Base-by-base conservation (phyloP, 2,113 vertebrate genomes). In the Hyperopisus bebe region DNA sequence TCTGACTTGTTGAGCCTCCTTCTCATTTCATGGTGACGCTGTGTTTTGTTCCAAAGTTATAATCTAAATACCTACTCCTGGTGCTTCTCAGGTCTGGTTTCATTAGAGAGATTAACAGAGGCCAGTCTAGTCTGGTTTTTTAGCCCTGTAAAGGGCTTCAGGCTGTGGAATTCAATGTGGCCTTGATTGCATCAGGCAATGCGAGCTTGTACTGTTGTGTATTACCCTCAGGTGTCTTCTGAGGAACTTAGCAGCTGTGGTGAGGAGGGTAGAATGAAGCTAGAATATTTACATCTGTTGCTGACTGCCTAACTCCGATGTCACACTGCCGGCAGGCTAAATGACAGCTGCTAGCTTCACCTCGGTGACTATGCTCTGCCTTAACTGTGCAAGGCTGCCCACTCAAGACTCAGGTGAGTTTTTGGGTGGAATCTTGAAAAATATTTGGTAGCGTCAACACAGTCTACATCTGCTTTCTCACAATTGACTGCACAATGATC, bases 161-260 rank as follows among this genome's bases (percentile, higher is more conserved):
- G 82, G 55, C 89, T 89, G 84, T 55, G 55, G 13, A 88, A 84
- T 84, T 84, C 82, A 84, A 46, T 27, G 31, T 48, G 58, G 84
- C 62, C 46, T 90, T 90, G 17, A 87, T 42, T 46, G 85, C 58
- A 90, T 90, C 84, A 77, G 84, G 47, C 44, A 15, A 77, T 51
- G 42, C 21, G n/a, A 87, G 47, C 31, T 46, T 24, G 84, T 77
- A 74, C 86, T 86, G 48, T 86, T 53, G 84, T 86, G 46, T n/a
- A 46, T 50, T n/a, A 53, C 84, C 21, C 47, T 51, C 15, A 90
- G 55, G 42, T 50, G 74, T 31, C n/a, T 86, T 86, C 47, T 51
- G 85, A 80, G 21, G 19, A 82, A 5, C 47, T 50, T 55, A 51
- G 48, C 42, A 86, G n/a, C 84, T 86, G 47, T 13, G 47, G 84